Evolutionary conservation across 2,797 vertebrate species (phyloP), one percentile per base, ranked within the genome.

Genomic region (Petrocephalus sullivani): DNA sequence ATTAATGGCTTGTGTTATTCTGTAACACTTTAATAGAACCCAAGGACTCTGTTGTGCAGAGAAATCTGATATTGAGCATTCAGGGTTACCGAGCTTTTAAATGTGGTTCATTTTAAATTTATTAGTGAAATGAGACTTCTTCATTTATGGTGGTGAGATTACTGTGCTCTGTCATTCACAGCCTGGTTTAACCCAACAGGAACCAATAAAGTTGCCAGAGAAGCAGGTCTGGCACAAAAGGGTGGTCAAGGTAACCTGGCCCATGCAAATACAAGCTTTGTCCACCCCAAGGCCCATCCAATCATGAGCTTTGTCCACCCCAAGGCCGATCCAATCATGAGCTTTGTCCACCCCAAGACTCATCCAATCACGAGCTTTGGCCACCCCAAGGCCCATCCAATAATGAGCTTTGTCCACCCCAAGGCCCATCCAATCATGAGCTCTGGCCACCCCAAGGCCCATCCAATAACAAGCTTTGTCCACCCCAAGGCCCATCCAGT

Each of bases 81-180:
- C 41, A 10, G 75, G 75, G 41, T 81, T 81, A 46, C 19, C 49
- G 75, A n/a, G 75, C 8, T 46, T 81, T 81, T 88, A 85, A 64
- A 81, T 81, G 41, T 19, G 37, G 37, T 49, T 49, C 75, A 81
- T 81, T 49, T 81, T 81, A 49, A 46, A 81, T 81, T 81, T 46
- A 81, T 81, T 49, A 81, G 41, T 81, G 75, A 81, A 81, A 81
- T 81, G 16, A 81, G 19, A 46, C 75, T 81, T 81, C 75, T n/a
- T n/a, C 19, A 81, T 19, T 16, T 19, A 49, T 3, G 41, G 19
- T 81, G 8, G 19, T 49, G 37, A 41, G 16, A 81, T 81, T 81
- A 81, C 41, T 49, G 41, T 81, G 37, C 19, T 0, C 75, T 81
- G 41, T 81, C 41, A 71, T 37, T 46, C 19, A 5, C 19, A 1